Conservation (phyloP, 2,113 vertebrate genomes). For the Scartelaos histophorus region DNA sequence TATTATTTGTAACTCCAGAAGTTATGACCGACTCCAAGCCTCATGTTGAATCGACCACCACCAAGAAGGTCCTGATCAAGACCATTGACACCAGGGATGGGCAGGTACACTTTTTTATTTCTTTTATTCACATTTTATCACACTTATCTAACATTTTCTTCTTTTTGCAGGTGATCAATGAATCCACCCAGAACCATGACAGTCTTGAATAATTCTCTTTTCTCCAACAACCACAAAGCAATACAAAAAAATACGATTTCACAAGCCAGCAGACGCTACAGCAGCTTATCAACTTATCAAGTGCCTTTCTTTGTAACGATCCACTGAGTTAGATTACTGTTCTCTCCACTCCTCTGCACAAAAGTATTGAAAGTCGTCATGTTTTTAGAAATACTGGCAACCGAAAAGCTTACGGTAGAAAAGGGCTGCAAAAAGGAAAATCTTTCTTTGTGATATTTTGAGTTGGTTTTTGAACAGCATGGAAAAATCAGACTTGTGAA, state of each 20-base stretch:
- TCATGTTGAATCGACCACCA: constrained; percentile 59
- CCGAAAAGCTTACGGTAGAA: constrained; percentile 43
- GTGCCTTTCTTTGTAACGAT: constrained; percentile 72
- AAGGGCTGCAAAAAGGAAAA: constrained; percentile 27
- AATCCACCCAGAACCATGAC: constrained; percentile 74
- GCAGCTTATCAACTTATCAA: constrained; percentile 61
- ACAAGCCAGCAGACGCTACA: constrained; percentile 41
- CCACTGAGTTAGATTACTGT: constrained; percentile 53
- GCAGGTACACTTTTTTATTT: constrained; percentile 64
- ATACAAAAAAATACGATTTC: constrained; percentile 52
- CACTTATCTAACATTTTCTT: neutral
- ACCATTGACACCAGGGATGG: constrained; percentile 79
- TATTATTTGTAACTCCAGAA: constrained; percentile 50
- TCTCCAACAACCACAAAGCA: constrained; percentile 48
- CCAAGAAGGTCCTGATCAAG: constrained; percentile 79
- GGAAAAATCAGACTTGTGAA: constrained; percentile 44
- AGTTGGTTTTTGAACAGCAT: constrained; percentile 55
- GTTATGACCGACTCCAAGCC: constrained; percentile 66
- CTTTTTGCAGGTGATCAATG: constrained; percentile 72
- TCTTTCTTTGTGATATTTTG: constrained; percentile 55
- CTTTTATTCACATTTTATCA: constrained; percentile 1
- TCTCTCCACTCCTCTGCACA: constrained; percentile 41
- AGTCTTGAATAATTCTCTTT: constrained; percentile 62
- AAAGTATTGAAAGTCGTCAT: constrained; percentile 50
- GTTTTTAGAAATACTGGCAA: constrained; percentile 52